Conservation (phyloP, 2,113 vertebrate species). For the Chauna torquata region DNA sequence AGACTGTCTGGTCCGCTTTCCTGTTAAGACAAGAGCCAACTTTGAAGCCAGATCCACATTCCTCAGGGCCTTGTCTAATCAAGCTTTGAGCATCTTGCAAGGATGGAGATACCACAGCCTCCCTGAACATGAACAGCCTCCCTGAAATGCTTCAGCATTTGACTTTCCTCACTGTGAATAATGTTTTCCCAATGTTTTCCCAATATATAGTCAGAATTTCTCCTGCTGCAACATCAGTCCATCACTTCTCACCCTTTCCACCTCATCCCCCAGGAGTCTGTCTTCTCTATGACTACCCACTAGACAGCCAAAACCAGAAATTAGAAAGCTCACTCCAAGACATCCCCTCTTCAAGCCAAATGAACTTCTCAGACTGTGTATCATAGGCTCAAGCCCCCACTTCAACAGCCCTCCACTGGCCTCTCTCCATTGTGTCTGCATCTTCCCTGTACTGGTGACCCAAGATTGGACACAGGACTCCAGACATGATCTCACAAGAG, state of each 20-base stretch:
- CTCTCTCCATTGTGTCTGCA: not conserved
- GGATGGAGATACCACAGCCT: not conserved
- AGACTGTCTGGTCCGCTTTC: not conserved
- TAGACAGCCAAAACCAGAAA: not conserved
- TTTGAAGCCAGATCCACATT: not conserved
- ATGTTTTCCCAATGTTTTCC: not conserved
- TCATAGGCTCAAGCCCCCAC: fast-evolving
- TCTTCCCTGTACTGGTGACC: not conserved
- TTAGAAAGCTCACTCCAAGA: not conserved
- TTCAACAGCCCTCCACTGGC: not conserved
- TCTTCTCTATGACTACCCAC: not conserved
- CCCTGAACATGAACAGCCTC: not conserved
- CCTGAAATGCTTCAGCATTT: not conserved
- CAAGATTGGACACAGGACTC: not conserved
- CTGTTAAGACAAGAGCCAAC: not conserved
- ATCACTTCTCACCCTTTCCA: not conserved
- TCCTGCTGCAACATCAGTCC: not conserved
- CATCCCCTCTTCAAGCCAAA: not conserved
- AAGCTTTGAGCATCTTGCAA: not conserved
- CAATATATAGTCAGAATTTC: not conserved
- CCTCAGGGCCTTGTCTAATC: not conserved
- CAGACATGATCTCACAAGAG: not conserved
- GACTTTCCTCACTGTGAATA: not conserved
- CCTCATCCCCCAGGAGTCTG: not conserved
- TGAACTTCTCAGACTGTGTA: not conserved